Base-by-base conservation (phyloP, 2,113 vertebrate genomes). In the Procavia capensis region DNA sequence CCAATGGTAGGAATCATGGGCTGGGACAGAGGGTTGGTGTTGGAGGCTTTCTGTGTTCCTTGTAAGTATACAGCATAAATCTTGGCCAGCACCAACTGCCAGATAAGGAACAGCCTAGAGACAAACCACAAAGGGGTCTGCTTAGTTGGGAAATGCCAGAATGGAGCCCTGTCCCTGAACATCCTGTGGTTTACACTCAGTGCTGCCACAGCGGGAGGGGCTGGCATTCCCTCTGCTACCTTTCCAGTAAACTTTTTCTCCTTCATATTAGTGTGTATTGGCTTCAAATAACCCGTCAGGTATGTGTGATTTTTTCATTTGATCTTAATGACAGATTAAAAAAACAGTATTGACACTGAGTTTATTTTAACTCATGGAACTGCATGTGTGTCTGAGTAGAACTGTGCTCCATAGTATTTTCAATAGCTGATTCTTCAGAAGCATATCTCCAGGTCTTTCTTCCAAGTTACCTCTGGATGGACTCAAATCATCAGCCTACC, bases 1-100 rank as follows among this genome's bases (percentile, higher is more conserved):
- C 1, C 6, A 13, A 24, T 0, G 25, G 9, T 16, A 39, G 63
- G 57, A 41, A 20, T 3, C 5, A 0, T 5, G 6, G 14, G 43
- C 36, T 6, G 43, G 9, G 54, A 14, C 17, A 4, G 59, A 82
- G 16, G 57, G 27, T 3, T 82, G 17, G 24, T 20, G 1, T 9
- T 29, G 31, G 45, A 64, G 20, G 13, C 66, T 19, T 68, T 36
- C 13, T 9, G n/a, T 9, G 24, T 11, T n/a, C 59, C 59, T 22
- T 8, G 0, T 19, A 3, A 47, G 17, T 10, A 36, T 72, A 41
- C 19, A 36, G 29, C 9, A 34, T 2, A 45, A 14, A 5, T 17
- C 43, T 68, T 54, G 20, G 11, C 72, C 31, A n/a, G 9, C 64
- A 34, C 64, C 0, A 3, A 72, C 43, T 14, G 7, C 13, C 34